phyloP scores from a whole-genome alignment of 2,888 invertebrate species.

The Ochropacha duplaris region DNA sequence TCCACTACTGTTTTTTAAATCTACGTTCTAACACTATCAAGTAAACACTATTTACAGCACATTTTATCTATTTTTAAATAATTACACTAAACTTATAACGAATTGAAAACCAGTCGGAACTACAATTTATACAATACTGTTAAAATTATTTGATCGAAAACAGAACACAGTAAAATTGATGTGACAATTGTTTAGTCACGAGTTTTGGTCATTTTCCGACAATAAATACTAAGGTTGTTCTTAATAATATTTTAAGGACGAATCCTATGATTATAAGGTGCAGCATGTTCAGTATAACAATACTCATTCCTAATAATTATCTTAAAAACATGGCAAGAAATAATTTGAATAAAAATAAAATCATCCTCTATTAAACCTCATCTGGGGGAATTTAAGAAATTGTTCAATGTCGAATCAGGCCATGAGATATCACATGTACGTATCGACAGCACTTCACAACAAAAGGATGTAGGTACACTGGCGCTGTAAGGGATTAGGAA shows the following conservation, averaged over 20 bases:
- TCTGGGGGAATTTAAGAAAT: too few relatives aligned
- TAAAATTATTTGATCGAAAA: slow-evolving; percentile 14
- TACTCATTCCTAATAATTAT: neutral
- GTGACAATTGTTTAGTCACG: slow-evolving; percentile 70
- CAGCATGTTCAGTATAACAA: neutral
- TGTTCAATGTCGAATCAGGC: too few relatives aligned
- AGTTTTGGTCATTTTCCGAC: slow-evolving; percentile 57
- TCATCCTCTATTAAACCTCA: too few relatives aligned
- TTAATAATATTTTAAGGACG: slow-evolving; percentile 5
- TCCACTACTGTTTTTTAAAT: neutral
- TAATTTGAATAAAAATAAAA: too few relatives aligned
- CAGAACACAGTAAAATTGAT: slow-evolving; percentile 22
- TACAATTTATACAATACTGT: slow-evolving; percentile 19
- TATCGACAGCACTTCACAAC: too few relatives aligned
- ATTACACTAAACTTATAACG: neutral
- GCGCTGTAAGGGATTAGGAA: too few relatives aligned
- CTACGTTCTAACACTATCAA: neutral
- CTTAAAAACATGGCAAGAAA: neutral
- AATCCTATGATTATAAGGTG: neutral
- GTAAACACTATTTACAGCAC: neutral
- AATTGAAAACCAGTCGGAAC: neutral
- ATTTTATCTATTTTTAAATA: neutral
- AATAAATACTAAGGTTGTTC: slow-evolving; percentile 14
- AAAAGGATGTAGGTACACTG: too few relatives aligned
- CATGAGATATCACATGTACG: too few relatives aligned